Evolutionary conservation across 2,113 vertebrate species (phyloP), one percentile per base, ranked within the genome.

Genomic region (Calidris pugnax): DNA sequence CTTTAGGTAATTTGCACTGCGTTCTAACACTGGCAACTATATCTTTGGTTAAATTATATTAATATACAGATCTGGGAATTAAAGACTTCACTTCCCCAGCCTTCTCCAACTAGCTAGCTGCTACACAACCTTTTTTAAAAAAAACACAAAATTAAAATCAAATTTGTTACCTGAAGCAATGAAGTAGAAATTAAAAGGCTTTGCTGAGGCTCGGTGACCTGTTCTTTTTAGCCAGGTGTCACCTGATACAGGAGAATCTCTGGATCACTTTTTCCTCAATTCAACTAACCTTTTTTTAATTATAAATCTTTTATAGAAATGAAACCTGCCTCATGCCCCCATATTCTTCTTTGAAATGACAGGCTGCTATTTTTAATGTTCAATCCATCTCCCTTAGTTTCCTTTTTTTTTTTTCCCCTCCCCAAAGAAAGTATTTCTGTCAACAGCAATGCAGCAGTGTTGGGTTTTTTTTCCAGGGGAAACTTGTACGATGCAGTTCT

Each of bases 1-100:
- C 85, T 97, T 94, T 33, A 79, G 95, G 82, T 91, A 87, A 97
- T 90, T 97, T 95, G 97, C 67, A 79, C 82, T 90, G 87, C 48
- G 90, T 97, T 97, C 96, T 94, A 90, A 75, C 87, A 92, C 55
- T 90, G 96, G 92, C 92, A 97, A 97, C 93, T 93, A 79, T 95
- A 97, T 91, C 96, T 98, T 94, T 63, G 84, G 90, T 85, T 90
- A 95, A 96, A 96, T 90, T 95, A 96, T 84, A 97, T 97, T 97
- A 97, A 97, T 96, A 96, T 19, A 91, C 91, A 77, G 79, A 93
- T 60, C 81, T 91, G 95, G 93, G 88, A 97, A 94, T 88, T 71
- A 71, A 87, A 92, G 76, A 90, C 81, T 60, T 62, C 32, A 43
- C 82, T 91, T 94, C 62, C 56, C 51, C 87, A 92, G 82, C 59